Evolutionary conservation across 2,888 invertebrate genomes (phyloP), one percentile per base, ranked within the genome.

Genomic region (Hedychridium roseum): DNA sequence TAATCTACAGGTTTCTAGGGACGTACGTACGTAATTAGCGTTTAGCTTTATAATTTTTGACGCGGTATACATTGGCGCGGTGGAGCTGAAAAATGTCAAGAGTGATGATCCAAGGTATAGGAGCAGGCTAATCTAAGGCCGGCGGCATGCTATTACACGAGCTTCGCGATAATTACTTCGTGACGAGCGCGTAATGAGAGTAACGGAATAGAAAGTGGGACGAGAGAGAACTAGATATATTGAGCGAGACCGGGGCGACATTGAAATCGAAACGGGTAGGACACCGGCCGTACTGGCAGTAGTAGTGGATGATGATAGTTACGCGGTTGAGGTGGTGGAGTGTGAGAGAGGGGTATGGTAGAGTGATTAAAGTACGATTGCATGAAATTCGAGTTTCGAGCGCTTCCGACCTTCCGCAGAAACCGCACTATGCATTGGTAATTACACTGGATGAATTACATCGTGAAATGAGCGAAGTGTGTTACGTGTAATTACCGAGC

Each of bases 401-500:
- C 57, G 62, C 34, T 50, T 47, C 46, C 63, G 41, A 62, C 54
- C 61, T 57, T 57, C 66, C 66, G 62, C 64, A 63, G 63, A 56
- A 54, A 65, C 60, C 66, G 66, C 70, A 66, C 69, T 71, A 68
- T 72, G 68, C 71, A 71, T 72, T 66, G 70, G 69, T 68, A 70
- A 72, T 72, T 71, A 72, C 67, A 60, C 62, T 51, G 65, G 66
- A 71, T 71, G 70, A 71, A 71, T 71, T 67, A 71, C 68, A 65
- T 60, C 65, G 68, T 59, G 64, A 66, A 71, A 73, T 70, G 71
- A 71, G 66, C 71, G 67, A 67, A 64, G 63, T 70, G 64, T 70
- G 73, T 73, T 72, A 71, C 68, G 68, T 67, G 72, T 71, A 73
- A 74, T 73, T 73, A 72, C 67, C 66, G 69, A 63, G 60, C 59